A percentile compares a stretch with the other conserved stretches of the same genome.
Conservation (phyloP, 2,888 invertebrate genomes). For the Eristalis tenax region DNA sequence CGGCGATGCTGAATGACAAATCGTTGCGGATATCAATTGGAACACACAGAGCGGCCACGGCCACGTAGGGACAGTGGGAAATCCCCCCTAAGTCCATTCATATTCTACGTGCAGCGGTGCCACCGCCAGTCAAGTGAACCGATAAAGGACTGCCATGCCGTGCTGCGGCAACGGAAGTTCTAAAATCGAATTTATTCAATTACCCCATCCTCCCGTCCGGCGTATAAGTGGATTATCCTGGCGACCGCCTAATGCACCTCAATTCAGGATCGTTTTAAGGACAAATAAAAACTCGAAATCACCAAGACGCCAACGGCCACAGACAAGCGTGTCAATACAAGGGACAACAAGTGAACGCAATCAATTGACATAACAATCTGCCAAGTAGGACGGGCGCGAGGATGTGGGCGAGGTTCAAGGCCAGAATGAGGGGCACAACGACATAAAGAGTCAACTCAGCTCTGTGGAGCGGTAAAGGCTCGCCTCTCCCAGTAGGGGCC, state of each 20-base stretch:
- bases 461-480: neutral
- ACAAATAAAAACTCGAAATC: neutral
- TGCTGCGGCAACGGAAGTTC: neutral
- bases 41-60: neutral
- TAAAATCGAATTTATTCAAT: slow-evolving; percentile 17
- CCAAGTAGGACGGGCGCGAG: neutral
- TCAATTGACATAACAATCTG: slow-evolving; percentile 19
- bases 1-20: slow-evolving; percentile 21
- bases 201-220: neutral
- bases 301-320: neutral
- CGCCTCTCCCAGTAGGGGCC: neutral
- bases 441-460: neutral
- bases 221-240: slow-evolving; percentile 2
- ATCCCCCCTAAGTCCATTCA: slow-evolving; percentile 6
- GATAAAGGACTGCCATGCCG: slow-evolving; percentile 1
- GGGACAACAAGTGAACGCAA: slow-evolving; percentile 17
- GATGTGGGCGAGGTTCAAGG: too few relatives aligned
- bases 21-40: slow-evolving; percentile 8
- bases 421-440: neutral
- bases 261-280: slow-evolving; percentile 10
- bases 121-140: neutral
- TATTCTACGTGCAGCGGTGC: neutral
- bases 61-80: slow-evolving; percentile 30
- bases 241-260: slow-evolving; percentile 12
- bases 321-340: neutral